Evolutionary conservation across 2,113 vertebrate species (phyloP).

Genomic region (Aplodontia rufa): DNA sequence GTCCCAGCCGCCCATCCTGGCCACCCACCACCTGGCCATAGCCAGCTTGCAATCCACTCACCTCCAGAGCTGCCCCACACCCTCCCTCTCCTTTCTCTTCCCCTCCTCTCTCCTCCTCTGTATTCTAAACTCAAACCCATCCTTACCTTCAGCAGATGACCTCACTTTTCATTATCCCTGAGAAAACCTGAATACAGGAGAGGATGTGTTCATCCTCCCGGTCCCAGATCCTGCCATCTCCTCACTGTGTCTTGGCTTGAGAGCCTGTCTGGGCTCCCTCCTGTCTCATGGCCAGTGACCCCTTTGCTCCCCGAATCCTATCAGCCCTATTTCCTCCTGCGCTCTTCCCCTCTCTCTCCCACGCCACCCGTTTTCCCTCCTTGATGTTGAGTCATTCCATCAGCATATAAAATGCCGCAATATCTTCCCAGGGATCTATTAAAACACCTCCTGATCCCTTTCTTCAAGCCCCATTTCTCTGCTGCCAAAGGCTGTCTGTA

Average conservation of each 20-base stretch:
- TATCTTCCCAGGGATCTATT: background rate
- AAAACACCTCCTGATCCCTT: background rate
- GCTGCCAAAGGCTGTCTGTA: background rate
- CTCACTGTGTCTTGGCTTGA: accelerated
- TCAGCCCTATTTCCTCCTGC: background rate
- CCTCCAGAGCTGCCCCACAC: accelerated
- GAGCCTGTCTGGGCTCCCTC: background rate
- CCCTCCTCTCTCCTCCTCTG: background rate
- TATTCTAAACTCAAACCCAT: too few species aligned
- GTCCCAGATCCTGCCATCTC: background rate
- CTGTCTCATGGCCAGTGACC: background rate
- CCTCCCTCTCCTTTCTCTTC: too few species aligned
- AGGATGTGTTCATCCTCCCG: background rate
- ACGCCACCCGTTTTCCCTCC: background rate
- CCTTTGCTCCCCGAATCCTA: background rate
- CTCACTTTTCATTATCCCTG: background rate
- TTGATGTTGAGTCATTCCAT: background rate
- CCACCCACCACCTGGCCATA: accelerated
- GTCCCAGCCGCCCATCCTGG: too few species aligned
- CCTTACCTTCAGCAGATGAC: background rate
- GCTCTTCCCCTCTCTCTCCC: background rate
- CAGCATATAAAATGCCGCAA: accelerated
- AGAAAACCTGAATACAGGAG: background rate
- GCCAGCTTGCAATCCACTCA: accelerated
- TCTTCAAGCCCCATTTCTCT: background rate